Evolutionary conservation across 1,140 invertebrate genomes (phyloP), one percentile per base, ranked within the genome.

Genomic region (Berghia stephanieae): DNA sequence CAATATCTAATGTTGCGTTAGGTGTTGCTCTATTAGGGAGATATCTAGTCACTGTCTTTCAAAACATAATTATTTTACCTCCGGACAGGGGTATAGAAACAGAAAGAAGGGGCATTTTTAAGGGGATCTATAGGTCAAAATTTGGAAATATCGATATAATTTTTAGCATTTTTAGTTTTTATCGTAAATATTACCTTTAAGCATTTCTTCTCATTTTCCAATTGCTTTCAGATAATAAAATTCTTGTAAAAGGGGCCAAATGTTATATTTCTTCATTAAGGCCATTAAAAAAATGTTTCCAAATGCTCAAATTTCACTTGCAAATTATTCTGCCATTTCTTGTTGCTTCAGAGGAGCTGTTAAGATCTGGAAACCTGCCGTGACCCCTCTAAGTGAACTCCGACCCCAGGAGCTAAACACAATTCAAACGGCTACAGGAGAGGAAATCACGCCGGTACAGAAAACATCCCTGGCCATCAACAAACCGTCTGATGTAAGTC

Each of bases 391-490:
- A 83, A 87, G 87, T 24, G 86, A 89, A 42, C 83, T 90, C n/a
- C 73, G 94, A 93, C 77, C 92, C 60, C 34, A 74, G 92, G 83
- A 95, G 94, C 79, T 96, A 94, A 95, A 93, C 93, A 84, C 95
- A 94, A 42, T 91, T 38, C 82, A 81, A 38, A 82, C 86, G 46
- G 83, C 91, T 52, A 87, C 85, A 60, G 85, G 91, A 46, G 84
- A 93, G 24, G 83, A 88, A 10, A 67, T 85, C 49, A 89, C 92
- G 72, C 93, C 94, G 27, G 93, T 96, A 79, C 97, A 96, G 85
- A 95, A 94, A 90, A 97, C 96, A 73, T 97, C 95, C 44, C 91
- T 98, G 76, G 94, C 82, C 21, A 82, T 81, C 52, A 83, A 86
- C 66, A 73, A 84, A 43, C 77, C 73, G 40, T 79, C 57, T 43